These are phyloP conservation scores for Caenorhabditis uteleia DNA, from an alignment of 2,888 invertebrate species.

Conservation along the genomic window DNA sequence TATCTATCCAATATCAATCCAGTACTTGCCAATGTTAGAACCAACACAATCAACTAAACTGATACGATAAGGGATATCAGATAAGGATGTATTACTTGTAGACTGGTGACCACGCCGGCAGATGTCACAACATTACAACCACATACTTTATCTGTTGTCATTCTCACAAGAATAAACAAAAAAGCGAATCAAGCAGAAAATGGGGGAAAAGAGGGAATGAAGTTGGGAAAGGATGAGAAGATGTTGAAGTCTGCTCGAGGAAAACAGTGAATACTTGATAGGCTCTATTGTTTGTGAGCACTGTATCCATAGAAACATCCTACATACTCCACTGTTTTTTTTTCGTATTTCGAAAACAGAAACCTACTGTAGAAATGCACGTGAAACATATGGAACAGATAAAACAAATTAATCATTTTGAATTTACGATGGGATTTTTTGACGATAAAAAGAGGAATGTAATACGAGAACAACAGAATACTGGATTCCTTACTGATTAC, in stretches of 20 bases:
- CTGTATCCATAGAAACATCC: too few species aligned
- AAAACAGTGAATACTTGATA: too few species aligned
- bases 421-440: conserved; percentile 33
- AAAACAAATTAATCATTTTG: background rate
- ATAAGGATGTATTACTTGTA: conserved; percentile 31
- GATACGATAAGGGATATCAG: background rate
- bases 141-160: conserved; percentile 55
- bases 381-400: background rate
- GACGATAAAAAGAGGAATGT: conserved; percentile 33
- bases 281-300: too few species aligned
- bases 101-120: conserved; percentile 55
- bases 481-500: conserved; percentile 38
- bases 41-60: conserved; percentile 48
- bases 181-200: conserved; percentile 17
- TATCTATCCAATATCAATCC: conserved; percentile 57
- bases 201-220: too few species aligned
- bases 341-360: too few species aligned
- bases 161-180: conserved; percentile 1
- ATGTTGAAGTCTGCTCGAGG: too few species aligned
- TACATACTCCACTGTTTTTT: too few species aligned
- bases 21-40: conserved; percentile 45
- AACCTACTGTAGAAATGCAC: too few species aligned
- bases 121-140: conserved; percentile 60
- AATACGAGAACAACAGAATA: conserved; percentile 25
- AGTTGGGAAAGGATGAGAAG: too few species aligned